Conservation (phyloP, 2,113 vertebrate species). For the Crotalus horridus region DNA sequence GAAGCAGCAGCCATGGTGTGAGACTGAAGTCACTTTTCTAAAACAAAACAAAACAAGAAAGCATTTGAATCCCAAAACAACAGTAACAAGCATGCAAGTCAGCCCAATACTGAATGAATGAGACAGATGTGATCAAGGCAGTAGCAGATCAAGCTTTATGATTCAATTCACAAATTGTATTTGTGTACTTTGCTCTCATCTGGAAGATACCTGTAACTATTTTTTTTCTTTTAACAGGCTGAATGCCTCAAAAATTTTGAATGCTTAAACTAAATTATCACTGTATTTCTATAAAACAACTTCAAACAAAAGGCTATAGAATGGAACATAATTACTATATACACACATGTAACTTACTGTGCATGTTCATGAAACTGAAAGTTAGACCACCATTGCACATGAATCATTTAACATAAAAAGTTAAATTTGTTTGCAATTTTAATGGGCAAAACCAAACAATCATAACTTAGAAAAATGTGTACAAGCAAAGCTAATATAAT, state of each 20-base stretch:
- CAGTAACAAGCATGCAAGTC: background rate
- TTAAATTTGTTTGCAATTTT: background rate
- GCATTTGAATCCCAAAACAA: background rate
- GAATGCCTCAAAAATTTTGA: background rate
- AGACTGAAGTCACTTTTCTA: constrained; percentile 10
- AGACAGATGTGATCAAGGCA: background rate
- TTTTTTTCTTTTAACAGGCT: background rate
- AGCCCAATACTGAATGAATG: background rate
- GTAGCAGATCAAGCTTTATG: background rate
- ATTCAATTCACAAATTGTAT: background rate
- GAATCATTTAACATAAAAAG: background rate
- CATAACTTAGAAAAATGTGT: background rate
- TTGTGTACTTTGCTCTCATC: background rate
- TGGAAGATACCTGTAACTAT: background rate
- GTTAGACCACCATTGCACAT: background rate
- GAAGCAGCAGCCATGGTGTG: constrained; percentile 55
- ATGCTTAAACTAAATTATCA: background rate
- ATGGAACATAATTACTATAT: background rate
- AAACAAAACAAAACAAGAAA: constrained; percentile 18
- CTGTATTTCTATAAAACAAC: background rate
- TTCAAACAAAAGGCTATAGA: background rate
- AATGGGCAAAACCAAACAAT: background rate
- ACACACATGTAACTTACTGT: background rate
- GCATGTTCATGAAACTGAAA: background rate
- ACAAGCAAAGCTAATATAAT: background rate